phyloP scores from a whole-genome alignment of 2,888 invertebrate genomes.

The Archips xylosteana region DNA sequence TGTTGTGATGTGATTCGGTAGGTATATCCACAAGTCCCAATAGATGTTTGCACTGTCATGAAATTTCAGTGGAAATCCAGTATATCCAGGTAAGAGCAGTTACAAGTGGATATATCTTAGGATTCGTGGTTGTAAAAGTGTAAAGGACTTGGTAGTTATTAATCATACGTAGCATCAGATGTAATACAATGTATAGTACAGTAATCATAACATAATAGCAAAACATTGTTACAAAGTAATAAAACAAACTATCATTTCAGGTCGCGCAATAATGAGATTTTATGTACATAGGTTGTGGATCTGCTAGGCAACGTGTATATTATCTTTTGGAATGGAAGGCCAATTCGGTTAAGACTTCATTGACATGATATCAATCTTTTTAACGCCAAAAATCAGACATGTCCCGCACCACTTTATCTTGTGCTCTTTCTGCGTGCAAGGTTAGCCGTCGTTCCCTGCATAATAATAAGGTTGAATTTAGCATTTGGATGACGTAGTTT shows the following conservation, averaged over 20 bases:
- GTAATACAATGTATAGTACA: neutral
- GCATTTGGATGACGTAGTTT: no score
- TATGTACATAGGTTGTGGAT: no score
- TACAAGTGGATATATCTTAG: neutral
- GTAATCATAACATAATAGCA: neutral
- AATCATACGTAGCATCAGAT: neutral
- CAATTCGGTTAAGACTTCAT: no score
- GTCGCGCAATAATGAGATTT: neutral
- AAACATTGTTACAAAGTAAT: neutral
- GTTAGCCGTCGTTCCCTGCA: no score
- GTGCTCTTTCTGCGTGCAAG: no score
- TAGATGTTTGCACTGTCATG: slow-evolving; percentile 3
- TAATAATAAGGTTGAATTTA: no score
- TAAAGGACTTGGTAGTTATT: neutral
- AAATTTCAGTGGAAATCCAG: neutral
- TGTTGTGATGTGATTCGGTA: neutral
- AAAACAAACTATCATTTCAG: neutral
- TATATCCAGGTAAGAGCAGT: neutral
- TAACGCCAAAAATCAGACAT: no score
- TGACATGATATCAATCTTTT: no score
- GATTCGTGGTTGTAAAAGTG: neutral
- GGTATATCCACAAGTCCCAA: neutral
- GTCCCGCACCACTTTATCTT: no score
- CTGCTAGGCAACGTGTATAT: no score
- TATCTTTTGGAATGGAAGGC: no score